Base-by-base conservation (phyloP, 2,797 vertebrate genomes). In the Cryptoprocta ferox region DNA sequence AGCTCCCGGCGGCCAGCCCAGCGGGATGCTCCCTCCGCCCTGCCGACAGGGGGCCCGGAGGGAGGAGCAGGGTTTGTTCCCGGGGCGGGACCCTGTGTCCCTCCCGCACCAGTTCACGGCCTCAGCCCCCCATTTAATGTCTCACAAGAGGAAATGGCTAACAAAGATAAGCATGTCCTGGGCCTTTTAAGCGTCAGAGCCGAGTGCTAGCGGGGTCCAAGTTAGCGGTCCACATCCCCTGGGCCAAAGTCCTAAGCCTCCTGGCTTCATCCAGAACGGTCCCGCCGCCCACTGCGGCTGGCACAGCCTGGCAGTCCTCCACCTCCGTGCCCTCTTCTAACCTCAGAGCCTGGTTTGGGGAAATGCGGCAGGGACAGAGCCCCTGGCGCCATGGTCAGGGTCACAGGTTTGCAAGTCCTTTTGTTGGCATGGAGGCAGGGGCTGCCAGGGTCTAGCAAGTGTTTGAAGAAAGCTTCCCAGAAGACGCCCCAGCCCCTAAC, bases 51-150 rank as follows among this genome's bases (percentile, higher is more conserved):
- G n/a, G 10, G 15, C 11, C 50, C 7, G 26, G 53, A 4, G 35
- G 14, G 37, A 6, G 0, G 1, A 21, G 37, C 21, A 18, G 14
- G 59, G 48, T 37, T 10, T 56, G 42, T 11, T 53, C 24, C 50
- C 14, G 45, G 32, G 24, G 21, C 7, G 68, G 61, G 19, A 13
- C 56, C 7, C 32, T 1, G 50, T 0, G 13, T 4, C 3, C 4
- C 12, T 4, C 3, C 4, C 12, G 15, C 30, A 21, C 15, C 1
- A 0, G 30, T 11, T 56, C 0, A 0, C 10, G 2, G 2, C 28
- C 48, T n/a, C 56, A 9, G 63, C 4, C 4, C 13, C 78, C 56
- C 2, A 5, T 2, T 14, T 1, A 18, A 81, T 13, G 26, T 26
- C 53, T 45, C 45, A 28, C 32, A n/a, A 19, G 13, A 65, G 56